Conservation (phyloP, 1,140 invertebrate species). For the Micrasema minimum region DNA sequence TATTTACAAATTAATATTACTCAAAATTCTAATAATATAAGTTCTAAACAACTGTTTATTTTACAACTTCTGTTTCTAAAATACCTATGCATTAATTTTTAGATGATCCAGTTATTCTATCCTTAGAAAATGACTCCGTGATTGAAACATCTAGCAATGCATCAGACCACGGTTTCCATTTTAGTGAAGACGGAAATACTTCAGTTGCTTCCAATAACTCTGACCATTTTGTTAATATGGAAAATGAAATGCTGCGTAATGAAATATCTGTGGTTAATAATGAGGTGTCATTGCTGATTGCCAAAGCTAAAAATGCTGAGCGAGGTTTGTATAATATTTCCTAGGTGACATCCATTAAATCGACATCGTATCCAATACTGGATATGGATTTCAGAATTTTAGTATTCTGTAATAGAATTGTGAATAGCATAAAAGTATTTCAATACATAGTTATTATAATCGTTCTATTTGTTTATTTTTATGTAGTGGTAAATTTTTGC, state of each 20-base stretch:
- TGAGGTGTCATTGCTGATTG: constrained; percentile 67
- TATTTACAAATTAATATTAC: too few species aligned
- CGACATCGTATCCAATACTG: too few species aligned
- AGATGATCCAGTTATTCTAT: constrained; percentile 18
- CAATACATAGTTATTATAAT: too few species aligned
- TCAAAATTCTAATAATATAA: too few species aligned
- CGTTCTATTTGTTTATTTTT: too few species aligned
- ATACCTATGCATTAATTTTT: background rate
- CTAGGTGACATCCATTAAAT: too few species aligned
- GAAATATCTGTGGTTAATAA: constrained; percentile 70
- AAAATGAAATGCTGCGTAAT: constrained; percentile 65
- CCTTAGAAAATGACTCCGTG: constrained; percentile 1
- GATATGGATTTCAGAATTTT: too few species aligned
- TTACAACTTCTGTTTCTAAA: too few species aligned
- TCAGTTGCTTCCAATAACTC: constrained; percentile 18
- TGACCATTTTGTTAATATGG: constrained; percentile 43
- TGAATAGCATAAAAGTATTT: too few species aligned
- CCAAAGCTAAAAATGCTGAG: constrained; percentile 67
- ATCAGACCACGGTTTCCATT: constrained; percentile 16
- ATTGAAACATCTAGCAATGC: background rate
- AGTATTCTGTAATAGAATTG: too few species aligned
- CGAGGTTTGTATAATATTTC: constrained; percentile 61
- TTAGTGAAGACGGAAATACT: constrained; percentile 15
- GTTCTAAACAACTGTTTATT: too few species aligned
- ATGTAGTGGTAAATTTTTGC: too few species aligned